Conservation (phyloP, 2,113 vertebrate genomes). For the Scolopax mira region DNA sequence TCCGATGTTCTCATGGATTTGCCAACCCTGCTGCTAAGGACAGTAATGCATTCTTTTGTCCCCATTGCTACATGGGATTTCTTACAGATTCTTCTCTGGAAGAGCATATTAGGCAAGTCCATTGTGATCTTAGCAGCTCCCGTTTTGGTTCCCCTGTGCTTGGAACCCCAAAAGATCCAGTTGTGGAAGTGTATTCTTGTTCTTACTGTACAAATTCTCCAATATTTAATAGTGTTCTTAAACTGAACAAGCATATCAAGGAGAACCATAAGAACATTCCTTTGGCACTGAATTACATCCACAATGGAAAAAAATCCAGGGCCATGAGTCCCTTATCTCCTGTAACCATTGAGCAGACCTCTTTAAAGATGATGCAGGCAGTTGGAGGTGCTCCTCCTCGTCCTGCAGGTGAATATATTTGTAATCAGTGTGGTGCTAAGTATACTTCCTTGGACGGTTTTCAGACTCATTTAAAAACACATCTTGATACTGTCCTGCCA, state of each 20-base stretch:
- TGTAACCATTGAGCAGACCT: slow-evolving; percentile 86
- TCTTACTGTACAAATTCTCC: slow-evolving; percentile 98
- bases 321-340: slow-evolving; percentile 94
- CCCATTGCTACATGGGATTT: slow-evolving; percentile 98
- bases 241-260: slow-evolving; percentile 97
- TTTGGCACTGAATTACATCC: slow-evolving; percentile 94
- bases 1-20: slow-evolving; percentile 94
- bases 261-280: slow-evolving; percentile 99
- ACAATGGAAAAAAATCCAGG: slow-evolving; percentile 93
- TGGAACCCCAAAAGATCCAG: slow-evolving; percentile 92
- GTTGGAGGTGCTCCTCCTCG: slow-evolving; percentile 83
- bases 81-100: slow-evolving; percentile 96
- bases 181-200: slow-evolving; percentile 96
- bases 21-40: slow-evolving; percentile 92
- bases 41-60: slow-evolving; percentile 98
- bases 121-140: slow-evolving; percentile 91
- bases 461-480: slow-evolving; percentile 97
- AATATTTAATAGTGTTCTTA: slow-evolving; percentile 95
- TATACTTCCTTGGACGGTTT: slow-evolving; percentile 94
- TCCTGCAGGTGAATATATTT: slow-evolving; percentile 90
- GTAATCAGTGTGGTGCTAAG: slow-evolving; percentile 95
- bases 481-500: slow-evolving; percentile 90
- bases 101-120: slow-evolving; percentile 95
- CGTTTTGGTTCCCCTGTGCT: slow-evolving; percentile 93
- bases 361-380: slow-evolving; percentile 88